These are phyloP conservation scores for Hyles vespertilio DNA, from an alignment of 1,140 invertebrate genomes.

Conservation along the genomic window DNA sequence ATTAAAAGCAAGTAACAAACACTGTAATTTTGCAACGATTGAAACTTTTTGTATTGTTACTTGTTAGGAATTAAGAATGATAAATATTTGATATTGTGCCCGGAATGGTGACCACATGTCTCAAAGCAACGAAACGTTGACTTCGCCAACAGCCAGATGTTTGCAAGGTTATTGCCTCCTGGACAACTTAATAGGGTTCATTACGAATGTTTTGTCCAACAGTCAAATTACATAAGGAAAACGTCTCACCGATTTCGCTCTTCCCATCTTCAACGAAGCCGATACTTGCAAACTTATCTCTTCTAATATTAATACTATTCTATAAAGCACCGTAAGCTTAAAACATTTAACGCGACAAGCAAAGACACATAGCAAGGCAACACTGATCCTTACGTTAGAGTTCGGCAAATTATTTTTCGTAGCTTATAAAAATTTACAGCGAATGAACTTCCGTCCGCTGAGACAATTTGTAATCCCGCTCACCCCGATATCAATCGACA, in stretches of 20 bases:
- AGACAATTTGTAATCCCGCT: conserved; percentile 29
- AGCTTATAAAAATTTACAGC: conserved; percentile 45
- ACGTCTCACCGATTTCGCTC: conserved; percentile 31
- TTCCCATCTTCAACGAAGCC: conserved; percentile 26
- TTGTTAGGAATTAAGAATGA: conserved; percentile 21
- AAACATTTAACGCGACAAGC: conserved; percentile 62
- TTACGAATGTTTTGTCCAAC: conserved; percentile 9
- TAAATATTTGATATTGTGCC: conserved; percentile 31
- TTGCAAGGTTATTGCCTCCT: conserved; percentile 49
- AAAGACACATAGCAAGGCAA: conserved; percentile 74
- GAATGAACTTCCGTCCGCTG: conserved; percentile 38
- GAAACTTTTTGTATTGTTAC: conserved; percentile 14
- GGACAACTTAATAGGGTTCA: conserved; percentile 21
- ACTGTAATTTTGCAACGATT: neutral
- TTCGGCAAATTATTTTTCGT: conserved; percentile 50
- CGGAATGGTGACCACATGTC: conserved; percentile 65
- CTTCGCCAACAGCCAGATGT: conserved; percentile 59
- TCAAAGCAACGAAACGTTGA: conserved; percentile 41
- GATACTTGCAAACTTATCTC: conserved; percentile 17
- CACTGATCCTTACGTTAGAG: conserved; percentile 56
- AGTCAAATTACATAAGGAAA: conserved; percentile 19
- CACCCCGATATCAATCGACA: conserved; percentile 39
- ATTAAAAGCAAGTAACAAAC: conserved; percentile 8
- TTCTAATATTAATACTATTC: conserved; percentile 18
- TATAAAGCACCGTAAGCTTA: conserved; percentile 63